These are phyloP conservation scores for Mesembrinibis cayennensis DNA, from an alignment of 2,113 vertebrate genomes.

Conservation along the genomic window DNA sequence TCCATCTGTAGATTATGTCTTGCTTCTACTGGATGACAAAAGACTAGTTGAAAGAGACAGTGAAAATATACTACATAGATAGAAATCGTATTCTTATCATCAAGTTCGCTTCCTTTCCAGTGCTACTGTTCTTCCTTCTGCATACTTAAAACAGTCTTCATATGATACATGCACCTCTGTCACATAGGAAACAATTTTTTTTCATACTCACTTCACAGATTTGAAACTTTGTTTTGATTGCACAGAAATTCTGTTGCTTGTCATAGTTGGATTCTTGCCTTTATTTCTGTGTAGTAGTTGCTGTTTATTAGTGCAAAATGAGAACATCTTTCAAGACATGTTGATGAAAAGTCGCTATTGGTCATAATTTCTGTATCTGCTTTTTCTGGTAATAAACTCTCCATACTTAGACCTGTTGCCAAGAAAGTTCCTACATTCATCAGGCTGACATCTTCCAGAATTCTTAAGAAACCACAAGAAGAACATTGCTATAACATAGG, in stretches of 20 bases:
- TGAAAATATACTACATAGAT: neutral
- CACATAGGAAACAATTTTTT: neutral
- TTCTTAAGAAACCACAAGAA: neutral
- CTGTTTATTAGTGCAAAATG: neutral
- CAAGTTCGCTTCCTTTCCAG: neutral
- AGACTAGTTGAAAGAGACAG: neutral
- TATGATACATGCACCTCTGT: neutral
- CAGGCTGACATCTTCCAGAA: neutral
- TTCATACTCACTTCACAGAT: neutral
- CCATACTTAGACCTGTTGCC: neutral
- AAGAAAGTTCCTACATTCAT: neutral
- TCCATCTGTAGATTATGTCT: neutral
- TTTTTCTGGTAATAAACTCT: neutral
- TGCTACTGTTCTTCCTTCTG: neutral
- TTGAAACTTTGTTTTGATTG: neutral
- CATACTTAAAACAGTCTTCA: neutral
- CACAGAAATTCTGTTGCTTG: neutral
- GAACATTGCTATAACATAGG: fast-evolving
- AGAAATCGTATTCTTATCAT: neutral
- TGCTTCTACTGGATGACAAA: neutral
- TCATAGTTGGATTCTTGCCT: neutral
- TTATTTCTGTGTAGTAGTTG: neutral
- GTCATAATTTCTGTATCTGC: neutral
- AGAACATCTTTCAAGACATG: neutral
- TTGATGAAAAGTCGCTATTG: neutral